Conservation (phyloP, 2,113 vertebrate genomes). For the Phainopepla nitens region DNA sequence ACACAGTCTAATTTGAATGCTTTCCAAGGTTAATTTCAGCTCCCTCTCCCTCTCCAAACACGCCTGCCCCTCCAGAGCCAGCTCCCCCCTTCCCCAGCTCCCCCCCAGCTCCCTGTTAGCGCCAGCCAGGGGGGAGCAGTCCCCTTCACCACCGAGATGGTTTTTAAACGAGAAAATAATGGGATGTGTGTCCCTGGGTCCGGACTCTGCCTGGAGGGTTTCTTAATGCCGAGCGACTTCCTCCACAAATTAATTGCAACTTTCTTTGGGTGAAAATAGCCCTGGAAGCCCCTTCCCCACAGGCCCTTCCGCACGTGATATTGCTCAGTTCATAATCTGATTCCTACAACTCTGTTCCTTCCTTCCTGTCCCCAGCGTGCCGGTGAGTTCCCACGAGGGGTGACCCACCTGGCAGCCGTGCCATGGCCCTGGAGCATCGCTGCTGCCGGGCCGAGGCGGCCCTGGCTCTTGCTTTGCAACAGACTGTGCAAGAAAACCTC, state of each 20-base stretch:
- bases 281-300: conserved; percentile 53
- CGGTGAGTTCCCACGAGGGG: neutral
- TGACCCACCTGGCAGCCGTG: too few relatives aligned
- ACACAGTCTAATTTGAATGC: conserved; percentile 68
- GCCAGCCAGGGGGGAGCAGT: neutral
- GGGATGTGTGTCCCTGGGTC: conserved; percentile 8
- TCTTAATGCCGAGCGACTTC: conserved; percentile 49
- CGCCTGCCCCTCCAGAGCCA: neutral
- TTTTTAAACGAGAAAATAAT: conserved; percentile 67
- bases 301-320: conserved; percentile 17
- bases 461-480: neutral
- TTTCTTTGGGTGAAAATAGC: conserved; percentile 26
- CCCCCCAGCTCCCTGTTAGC: neutral
- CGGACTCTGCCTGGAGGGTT: conserved; percentile 5
- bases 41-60: conserved; percentile 44
- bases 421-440: neutral
- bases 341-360: neutral
- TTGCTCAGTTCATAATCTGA: conserved; percentile 34
- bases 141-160: neutral
- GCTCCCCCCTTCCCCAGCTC: neutral
- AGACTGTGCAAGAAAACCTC: neutral
- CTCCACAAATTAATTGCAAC: conserved; percentile 64
- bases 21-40: conserved; percentile 69
- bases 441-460: accelerated
- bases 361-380: neutral